Evolutionary conservation across 2,797 vertebrate species (phyloP), one percentile per base, ranked within the genome.

Genomic region (Cyclopterus lumpus): DNA sequence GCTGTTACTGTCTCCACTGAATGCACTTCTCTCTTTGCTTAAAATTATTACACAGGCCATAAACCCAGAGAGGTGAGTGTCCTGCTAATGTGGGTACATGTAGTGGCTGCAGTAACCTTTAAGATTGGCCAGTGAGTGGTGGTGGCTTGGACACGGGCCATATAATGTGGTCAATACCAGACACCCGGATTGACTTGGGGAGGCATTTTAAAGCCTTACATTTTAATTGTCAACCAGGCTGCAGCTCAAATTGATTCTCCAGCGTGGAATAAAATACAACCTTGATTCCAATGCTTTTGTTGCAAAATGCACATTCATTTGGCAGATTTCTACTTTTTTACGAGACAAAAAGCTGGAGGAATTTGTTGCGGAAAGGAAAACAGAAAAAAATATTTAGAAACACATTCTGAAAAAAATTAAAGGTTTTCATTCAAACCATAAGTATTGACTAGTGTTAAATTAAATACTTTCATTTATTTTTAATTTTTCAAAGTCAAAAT

Each of bases 21-120:
- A 93, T 90, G 90, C 86, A 78, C 92, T 87, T 89, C 90, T 93
- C 91, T 93, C 91, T 94, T 93, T 93, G 90, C 92, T 94, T 93
- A 92, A 93, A 93, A 95, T 94, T 92, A 93, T 93, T 92, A 94
- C 90, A 92, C 91, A 93, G 87, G 78, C 93, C 92, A 93, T 93
- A 94, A 95, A 95, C 93, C 87, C 87, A 74, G 90, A 91, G 89
- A 91, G 90, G 89, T 90, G 91, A 89, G 91, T 83, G 88, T 90
- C 88, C 88, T 93, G 89, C 93, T 94, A 94, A 94, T 92, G 91
- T 91, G 92, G 90, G 82, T 90, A 86, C 90, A 91, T 91, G 88
- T 90, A 92, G 90, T 93, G 89, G 90, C 88, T 89, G 85, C 93
- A 81, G 90, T 92, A 94, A 95, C 93, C 93, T 94, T 93, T 94